phyloP scores from a whole-genome alignment of 2,113 vertebrate species.

The Rhizomys pruinosus region DNA sequence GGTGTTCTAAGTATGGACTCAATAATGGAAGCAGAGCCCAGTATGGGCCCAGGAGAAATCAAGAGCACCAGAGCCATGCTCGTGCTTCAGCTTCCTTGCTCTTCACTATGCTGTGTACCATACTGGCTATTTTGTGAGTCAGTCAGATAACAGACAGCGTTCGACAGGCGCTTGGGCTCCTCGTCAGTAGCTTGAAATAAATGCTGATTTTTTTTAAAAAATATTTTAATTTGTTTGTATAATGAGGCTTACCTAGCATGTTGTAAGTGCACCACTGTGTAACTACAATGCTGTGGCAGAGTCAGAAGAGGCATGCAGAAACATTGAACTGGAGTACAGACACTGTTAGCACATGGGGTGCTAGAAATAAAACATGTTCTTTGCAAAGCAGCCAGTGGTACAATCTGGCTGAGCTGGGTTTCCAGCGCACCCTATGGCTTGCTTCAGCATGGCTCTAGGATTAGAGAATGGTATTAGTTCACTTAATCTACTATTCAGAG shows the following conservation, averaged over 20 bases:
- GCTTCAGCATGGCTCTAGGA: neutral
- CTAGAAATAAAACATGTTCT: too few species aligned
- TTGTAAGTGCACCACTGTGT: too few species aligned
- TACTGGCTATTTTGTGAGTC: neutral
- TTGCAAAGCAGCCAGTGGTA: too few species aligned
- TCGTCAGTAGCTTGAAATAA: neutral
- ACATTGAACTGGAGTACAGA: too few species aligned
- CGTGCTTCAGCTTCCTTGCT: neutral
- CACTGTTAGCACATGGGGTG: too few species aligned
- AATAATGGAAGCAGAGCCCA: neutral
- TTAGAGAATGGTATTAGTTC: neutral
- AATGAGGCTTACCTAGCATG: too few species aligned
- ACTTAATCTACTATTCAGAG: neutral
- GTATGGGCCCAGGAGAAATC: neutral
- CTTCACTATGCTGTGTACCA: neutral
- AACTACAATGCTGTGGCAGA: too few species aligned
- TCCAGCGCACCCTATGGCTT: neutral
- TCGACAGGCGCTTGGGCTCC: neutral
- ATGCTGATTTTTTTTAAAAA: neutral
- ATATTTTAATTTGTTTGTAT: too few species aligned
- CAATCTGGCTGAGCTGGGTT: too few species aligned
- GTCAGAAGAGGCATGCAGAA: too few species aligned
- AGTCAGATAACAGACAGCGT: neutral
- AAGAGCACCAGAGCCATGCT: neutral
- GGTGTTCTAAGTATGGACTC: neutral